phyloP scores from a whole-genome alignment of 2,113 vertebrate species.

The Datnioides undecimradiatus region DNA sequence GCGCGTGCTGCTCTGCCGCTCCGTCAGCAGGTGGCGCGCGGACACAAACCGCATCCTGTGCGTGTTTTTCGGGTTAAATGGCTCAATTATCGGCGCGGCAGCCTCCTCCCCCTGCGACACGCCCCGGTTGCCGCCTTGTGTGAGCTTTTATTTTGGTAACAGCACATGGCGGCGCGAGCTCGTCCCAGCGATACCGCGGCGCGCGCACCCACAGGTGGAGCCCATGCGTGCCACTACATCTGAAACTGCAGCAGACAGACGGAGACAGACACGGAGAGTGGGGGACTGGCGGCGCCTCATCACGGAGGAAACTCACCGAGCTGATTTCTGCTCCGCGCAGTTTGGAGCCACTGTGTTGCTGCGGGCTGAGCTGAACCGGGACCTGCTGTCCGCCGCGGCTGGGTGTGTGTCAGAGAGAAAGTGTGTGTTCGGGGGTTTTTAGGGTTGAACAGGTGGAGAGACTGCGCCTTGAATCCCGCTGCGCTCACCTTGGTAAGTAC shows the following conservation, averaged over 20 bases:
- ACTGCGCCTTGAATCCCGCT: conserved; percentile 13
- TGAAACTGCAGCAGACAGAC: not conserved
- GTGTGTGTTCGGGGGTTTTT: not conserved
- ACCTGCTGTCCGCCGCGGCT: conserved; percentile 4
- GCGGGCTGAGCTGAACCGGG: conserved; percentile 1
- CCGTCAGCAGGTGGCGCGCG: conserved; percentile 78
- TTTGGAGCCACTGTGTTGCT: conserved; percentile 12
- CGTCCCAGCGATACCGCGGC: conserved; percentile 13
- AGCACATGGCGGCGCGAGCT: conserved; percentile 77
- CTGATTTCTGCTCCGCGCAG: not conserved
- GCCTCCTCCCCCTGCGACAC: conserved; percentile 45
- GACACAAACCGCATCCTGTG: not conserved
- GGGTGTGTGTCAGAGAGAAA: not conserved
- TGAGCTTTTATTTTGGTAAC: conserved; percentile 79
- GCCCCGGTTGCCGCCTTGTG: conserved; percentile 60
- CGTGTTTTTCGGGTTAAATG: conserved; percentile 40
- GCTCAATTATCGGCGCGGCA: conserved; percentile 66
- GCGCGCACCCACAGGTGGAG: conserved; percentile 64
- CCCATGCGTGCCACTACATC: conserved; percentile 15
- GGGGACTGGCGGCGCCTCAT: not conserved
- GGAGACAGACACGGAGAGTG: not conserved
- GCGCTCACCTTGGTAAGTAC: conserved; percentile 57
- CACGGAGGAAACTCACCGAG: not conserved
- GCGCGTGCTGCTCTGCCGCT: conserved; percentile 2
- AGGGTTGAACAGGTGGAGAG: conserved; percentile 69